Conservation (phyloP, 1,140 invertebrate genomes). For the Ridgeia piscesae region DNA sequence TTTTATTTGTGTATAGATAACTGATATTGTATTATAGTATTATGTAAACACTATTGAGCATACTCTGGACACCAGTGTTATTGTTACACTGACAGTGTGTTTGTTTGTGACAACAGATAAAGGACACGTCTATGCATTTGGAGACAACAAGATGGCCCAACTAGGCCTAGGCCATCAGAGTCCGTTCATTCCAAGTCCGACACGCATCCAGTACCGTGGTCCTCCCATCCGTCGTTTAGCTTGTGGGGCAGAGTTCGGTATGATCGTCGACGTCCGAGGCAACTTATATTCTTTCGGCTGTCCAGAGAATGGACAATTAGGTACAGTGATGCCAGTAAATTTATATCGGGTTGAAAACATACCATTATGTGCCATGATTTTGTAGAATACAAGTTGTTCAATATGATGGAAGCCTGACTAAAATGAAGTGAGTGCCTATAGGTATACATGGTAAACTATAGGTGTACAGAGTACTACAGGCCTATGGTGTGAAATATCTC, state of each 20-base stretch:
- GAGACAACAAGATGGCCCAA: slow-evolving; percentile 88
- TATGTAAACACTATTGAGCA: no score
- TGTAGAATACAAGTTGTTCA: no score
- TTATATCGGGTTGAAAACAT: no score
- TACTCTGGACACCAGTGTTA: no score
- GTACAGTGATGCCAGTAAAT: slow-evolving; percentile 51
- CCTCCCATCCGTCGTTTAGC: slow-evolving; percentile 80
- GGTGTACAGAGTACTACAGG: no score
- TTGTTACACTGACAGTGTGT: background rate
- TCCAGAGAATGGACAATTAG: slow-evolving; percentile 88
- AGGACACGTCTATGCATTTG: slow-evolving; percentile 82
- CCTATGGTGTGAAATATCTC: no score
- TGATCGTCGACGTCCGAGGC: slow-evolving; percentile 86
- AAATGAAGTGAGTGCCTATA: no score
- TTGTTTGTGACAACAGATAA: slow-evolving; percentile 62
- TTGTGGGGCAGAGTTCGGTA: slow-evolving; percentile 89
- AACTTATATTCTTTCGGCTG: slow-evolving; percentile 86
- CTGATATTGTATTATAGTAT: no score
- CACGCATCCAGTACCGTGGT: slow-evolving; percentile 64
- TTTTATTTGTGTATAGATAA: no score
- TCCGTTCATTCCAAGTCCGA: slow-evolving; percentile 68
- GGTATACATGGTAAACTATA: no score
- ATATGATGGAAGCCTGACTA: no score
- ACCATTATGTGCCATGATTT: no score
- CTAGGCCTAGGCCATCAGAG: slow-evolving; percentile 80